A percentile compares a stretch with the other conserved stretches of the same genome.
Evolutionary conservation across 2,113 vertebrate species (phyloP).

Genomic region (Actinemys pallida): DNA sequence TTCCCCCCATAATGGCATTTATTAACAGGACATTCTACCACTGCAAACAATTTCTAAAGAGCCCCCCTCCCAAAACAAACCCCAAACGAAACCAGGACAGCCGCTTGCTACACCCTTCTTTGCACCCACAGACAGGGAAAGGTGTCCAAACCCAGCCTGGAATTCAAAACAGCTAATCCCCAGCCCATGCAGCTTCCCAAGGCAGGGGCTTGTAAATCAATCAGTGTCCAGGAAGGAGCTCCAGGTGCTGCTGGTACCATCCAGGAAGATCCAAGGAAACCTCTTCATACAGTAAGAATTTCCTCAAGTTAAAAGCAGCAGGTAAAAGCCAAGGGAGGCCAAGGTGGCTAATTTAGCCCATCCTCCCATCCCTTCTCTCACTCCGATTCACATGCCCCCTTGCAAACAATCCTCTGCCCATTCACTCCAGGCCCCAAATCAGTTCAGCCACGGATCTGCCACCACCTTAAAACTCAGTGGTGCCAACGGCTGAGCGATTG

Average conservation of each 20-base stretch:
- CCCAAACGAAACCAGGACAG: neutral
- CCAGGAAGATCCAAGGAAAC: neutral
- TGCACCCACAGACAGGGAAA: neutral
- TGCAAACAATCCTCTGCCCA: neutral
- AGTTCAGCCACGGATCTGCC: neutral
- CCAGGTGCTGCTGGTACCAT: neutral
- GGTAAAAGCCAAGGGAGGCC: neutral
- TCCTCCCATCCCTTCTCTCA: neutral
- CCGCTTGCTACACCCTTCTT: neutral
- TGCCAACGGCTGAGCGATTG: neutral
- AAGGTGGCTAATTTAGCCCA: neutral
- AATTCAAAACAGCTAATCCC: neutral
- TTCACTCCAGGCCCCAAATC: neutral
- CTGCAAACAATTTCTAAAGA: neutral
- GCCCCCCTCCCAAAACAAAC: neutral
- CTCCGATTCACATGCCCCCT: neutral
- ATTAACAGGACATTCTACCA: neutral
- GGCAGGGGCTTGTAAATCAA: neutral
- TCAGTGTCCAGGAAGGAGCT: too few relatives aligned
- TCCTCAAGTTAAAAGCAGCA: neutral
- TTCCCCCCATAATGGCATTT: neutral
- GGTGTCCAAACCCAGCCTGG: neutral
- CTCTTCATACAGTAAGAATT: neutral
- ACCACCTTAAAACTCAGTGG: neutral
- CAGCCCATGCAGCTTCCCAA: neutral